These are phyloP conservation scores for Steinernema scapterisci DNA, from an alignment of 2,888 invertebrate genomes.

Conservation along the genomic window DNA sequence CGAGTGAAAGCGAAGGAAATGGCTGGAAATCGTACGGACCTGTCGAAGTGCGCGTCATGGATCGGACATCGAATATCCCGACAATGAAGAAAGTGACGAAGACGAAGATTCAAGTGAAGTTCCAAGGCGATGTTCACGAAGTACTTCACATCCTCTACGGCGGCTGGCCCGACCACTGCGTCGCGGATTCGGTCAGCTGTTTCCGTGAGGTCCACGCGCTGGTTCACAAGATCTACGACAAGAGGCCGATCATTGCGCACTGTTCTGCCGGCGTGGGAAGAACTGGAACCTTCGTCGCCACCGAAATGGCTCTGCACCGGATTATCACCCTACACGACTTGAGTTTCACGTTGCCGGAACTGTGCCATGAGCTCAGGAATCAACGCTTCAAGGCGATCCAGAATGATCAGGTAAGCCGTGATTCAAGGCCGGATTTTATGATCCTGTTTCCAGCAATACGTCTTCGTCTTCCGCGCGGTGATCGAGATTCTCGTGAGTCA, in stretches of 20 bases:
- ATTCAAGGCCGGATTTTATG: no score
- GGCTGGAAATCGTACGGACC: constrained; percentile 35
- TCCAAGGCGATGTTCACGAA: not conserved
- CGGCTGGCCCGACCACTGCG: constrained; percentile 45
- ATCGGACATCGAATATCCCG: constrained; percentile 33
- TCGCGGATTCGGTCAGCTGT: constrained; percentile 37
- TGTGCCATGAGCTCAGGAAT: constrained; percentile 37
- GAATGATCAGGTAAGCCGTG: constrained; percentile 37
- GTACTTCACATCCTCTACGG: constrained; percentile 38
- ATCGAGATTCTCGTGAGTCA: constrained; percentile 41
- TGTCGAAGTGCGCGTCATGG: constrained; percentile 38
- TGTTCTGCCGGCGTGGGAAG: constrained; percentile 44
- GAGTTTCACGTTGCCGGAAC: constrained; percentile 34
- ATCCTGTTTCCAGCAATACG: constrained; percentile 36
- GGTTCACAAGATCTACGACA: constrained; percentile 35
- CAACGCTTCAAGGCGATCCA: constrained; percentile 42
- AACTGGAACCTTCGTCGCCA: constrained; percentile 14
- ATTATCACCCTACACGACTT: not conserved
- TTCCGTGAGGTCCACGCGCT: constrained; percentile 37
- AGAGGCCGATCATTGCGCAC: constrained; percentile 41
- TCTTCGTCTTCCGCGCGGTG: constrained; percentile 34
- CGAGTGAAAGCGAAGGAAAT: constrained; percentile 14
- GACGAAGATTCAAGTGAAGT: constrained; percentile 38
- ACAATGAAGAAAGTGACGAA: constrained; percentile 40
- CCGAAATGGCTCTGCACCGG: constrained; percentile 8